Evolutionary conservation across 2,888 invertebrate species (phyloP), one percentile per base, ranked within the genome.

Genomic region (Sericinus montela): DNA sequence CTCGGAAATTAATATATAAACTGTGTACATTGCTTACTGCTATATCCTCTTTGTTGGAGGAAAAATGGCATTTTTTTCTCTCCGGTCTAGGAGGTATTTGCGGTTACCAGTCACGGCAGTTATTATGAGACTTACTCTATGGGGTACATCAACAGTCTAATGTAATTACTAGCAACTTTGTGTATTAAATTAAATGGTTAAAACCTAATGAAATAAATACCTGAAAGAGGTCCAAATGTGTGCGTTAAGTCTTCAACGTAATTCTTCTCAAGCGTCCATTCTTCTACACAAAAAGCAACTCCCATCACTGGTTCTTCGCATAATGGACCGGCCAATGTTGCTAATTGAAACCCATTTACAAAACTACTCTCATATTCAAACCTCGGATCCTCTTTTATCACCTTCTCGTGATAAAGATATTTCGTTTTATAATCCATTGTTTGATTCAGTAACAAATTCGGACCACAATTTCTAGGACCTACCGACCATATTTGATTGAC

Each of bases 231-330:
- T 60, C 89, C 88, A 72, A 78, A 89, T 9, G 79, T 76, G 54
- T 85, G 77, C 7, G 75, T 70, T 10, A 58, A 62, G 56, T 83
- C 88, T 42, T 82, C 90, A 11, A 59, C 87, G 47, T 77, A 80
- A 9, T 63, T 67, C 40, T 74, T 69, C 32, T 90, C 87, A 32
- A 94, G 72, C 0, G 85, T 89, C 95, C 97, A 98, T 59, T 95
- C 94, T 63, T 96, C 95, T 1, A 99, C 91, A 45, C 95, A 89
- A 82, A 98, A 98, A 13, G 94, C 96, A 0, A 98, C 97, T 1
- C 98, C 98, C 88, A 94, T 95, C 94, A 99, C 94, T 1, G 98
- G 98, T 72, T 99, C 99, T 65, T 98, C 98, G 80, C 99, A 99
- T 37, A 99, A 77, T 0, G 99, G 99, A 0, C 99, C 99, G 35